Evolutionary conservation across 1,140 invertebrate genomes (phyloP), one percentile per base, ranked within the genome.

Genomic region (Drosophila obscura): DNA sequence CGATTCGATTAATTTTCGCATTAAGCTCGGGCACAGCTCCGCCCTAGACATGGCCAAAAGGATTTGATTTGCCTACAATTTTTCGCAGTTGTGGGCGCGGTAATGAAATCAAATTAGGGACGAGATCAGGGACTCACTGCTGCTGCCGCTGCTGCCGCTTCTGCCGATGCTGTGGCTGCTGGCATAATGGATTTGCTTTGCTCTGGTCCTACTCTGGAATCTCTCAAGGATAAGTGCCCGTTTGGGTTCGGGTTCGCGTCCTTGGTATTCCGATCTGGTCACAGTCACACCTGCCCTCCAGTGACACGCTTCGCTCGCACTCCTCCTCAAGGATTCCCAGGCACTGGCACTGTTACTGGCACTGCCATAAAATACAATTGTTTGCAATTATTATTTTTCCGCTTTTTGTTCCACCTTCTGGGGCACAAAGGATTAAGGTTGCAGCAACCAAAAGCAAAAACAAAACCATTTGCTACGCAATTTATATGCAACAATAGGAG

Each of bases 91-190:
- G 83, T 90, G 89, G 90, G 90, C 89, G 90, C 81, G 82, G 90
- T 91, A 91, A 91, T 91, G 89, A 91, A 91, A 91, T 91, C 90
- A 91, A 91, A 91, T 91, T 91, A 90, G 83, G 69, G 80, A 91
- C 35, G 82, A 73, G 79, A 75, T 80, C 72, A 53, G 73, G 63
- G 48, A 63, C 59, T 50, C 58, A 53, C 19, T 31, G 43, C 31
- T 24, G 19, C 63, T 61, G 56, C 58, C 49, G 68, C 28, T 8
- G 28, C 28, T 64, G 51, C 19, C 19, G 19, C 0, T 19, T 1
- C 19, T 19, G 4, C 2, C 3, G 22, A 3, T 39, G 41, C 28
- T 22, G n/a, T 63, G 53, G 52, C 58, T 53, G 68, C 75, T 57
- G 55, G 52, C 55, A 28, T 69, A 87, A 85, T 87, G 78, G 82